These are phyloP conservation scores for Scelioninae gen. 2 DNA, from an alignment of 2,888 invertebrate species.

Conservation along the genomic window DNA sequence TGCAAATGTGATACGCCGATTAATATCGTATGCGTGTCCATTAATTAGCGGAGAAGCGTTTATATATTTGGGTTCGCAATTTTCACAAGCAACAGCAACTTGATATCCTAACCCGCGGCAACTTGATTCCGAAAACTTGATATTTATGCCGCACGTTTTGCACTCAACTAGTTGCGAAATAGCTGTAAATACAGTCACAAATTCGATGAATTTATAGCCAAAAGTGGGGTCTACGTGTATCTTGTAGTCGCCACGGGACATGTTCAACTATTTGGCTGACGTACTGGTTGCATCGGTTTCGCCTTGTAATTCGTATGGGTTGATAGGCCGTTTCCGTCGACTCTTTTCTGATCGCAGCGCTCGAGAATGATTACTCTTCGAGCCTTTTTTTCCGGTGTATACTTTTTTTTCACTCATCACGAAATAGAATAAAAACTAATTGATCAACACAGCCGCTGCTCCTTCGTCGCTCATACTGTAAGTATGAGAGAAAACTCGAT, in stretches of 20 bases:
- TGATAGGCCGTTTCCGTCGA: slow-evolving; percentile 1
- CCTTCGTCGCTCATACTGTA: too few relatives aligned
- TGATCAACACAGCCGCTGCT: too few relatives aligned
- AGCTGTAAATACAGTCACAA: slow-evolving; percentile 16
- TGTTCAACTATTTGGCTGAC: slow-evolving; percentile 11
- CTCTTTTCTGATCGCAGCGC: background rate
- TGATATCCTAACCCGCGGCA: slow-evolving; percentile 4
- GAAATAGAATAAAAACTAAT: too few relatives aligned
- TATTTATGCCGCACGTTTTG: slow-evolving; percentile 11
- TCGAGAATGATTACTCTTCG: slow-evolving; percentile 4
- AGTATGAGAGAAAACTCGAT: too few relatives aligned
- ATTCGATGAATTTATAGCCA: slow-evolving; percentile 22
- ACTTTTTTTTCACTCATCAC: slow-evolving; percentile 17
- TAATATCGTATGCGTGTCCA: slow-evolving; percentile 9
- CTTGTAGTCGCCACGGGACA: slow-evolving; percentile 4
- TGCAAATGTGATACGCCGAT: slow-evolving; percentile 3
- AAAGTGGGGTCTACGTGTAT: slow-evolving; percentile 24
- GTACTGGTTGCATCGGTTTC: slow-evolving; percentile 21
- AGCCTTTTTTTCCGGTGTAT: slow-evolving; percentile 17
- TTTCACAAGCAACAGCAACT: slow-evolving; percentile 8
- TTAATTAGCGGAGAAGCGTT: slow-evolving; percentile 8
- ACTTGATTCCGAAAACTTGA: slow-evolving; percentile 9
- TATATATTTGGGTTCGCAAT: slow-evolving; percentile 5
- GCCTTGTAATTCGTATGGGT: slow-evolving; percentile 8
- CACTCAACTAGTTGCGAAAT: slow-evolving; percentile 22